A percentile compares a stretch with the other conserved stretches of the same genome.
phyloP scores from a whole-genome alignment of 1,140 invertebrate species.

The Glomeris maerens region DNA sequence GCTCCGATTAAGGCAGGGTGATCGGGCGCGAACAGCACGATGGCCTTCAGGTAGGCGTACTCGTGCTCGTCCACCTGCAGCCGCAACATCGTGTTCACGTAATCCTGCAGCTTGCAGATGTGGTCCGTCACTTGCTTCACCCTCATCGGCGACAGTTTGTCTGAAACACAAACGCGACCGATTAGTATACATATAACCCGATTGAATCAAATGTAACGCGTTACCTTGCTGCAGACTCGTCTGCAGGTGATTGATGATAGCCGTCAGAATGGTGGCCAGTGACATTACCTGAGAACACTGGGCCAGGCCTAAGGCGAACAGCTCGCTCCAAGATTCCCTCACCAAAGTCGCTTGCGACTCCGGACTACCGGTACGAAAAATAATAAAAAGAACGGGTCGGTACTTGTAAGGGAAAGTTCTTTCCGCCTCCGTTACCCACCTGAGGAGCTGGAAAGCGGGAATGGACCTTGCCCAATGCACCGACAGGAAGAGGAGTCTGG shows the following conservation, averaged over 20 bases:
- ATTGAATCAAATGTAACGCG: background rate
- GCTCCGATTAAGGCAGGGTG: constrained; percentile 25
- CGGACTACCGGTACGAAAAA: too few species aligned
- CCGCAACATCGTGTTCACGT: constrained; percentile 55
- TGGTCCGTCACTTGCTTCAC: constrained; percentile 63
- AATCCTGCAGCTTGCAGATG: constrained; percentile 66
- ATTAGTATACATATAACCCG: background rate
- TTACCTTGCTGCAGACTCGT: constrained; percentile 33
- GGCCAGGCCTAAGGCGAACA: constrained; percentile 80
- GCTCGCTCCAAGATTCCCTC: constrained; percentile 76
- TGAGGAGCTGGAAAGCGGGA: constrained; percentile 61
- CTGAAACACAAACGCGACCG: constrained; percentile 31
- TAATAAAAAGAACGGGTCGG: constrained; percentile 23
- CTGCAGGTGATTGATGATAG: constrained; percentile 52
- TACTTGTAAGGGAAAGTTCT: constrained; percentile 3
- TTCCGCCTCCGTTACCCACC: constrained; percentile 40
- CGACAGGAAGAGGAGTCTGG: constrained; percentile 69
- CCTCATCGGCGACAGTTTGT: constrained; percentile 53
- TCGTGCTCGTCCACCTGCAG: constrained; percentile 65
- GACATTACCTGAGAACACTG: constrained; percentile 71
- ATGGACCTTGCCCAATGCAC: constrained; percentile 78
- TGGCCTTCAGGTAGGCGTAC: constrained; percentile 77
- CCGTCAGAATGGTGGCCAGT: constrained; percentile 62
- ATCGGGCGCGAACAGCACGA: constrained; percentile 62
- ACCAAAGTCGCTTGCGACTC: constrained; percentile 65